Evolutionary conservation across 2,888 invertebrate genomes (phyloP).

Genomic region (Chloroclystis v-ata): DNA sequence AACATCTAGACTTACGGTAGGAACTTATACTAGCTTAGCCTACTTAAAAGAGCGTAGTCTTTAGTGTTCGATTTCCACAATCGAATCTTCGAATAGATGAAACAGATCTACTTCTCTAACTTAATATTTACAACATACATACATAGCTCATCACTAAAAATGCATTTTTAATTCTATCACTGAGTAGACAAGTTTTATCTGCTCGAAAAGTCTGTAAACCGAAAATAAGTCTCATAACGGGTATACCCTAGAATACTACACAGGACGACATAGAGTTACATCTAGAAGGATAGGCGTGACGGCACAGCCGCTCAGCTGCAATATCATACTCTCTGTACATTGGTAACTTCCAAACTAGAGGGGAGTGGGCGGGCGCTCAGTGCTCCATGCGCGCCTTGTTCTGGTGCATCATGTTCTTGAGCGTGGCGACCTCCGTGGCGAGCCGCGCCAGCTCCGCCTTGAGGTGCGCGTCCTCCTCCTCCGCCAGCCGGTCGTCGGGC

Average conservation of each 20-base stretch:
- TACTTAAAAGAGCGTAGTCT: constrained; percentile 72
- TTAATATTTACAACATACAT: constrained; percentile 62
- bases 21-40: constrained; percentile 64
- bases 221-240: constrained; percentile 61
- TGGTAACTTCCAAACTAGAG: constrained; percentile 67
- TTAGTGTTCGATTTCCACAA: constrained; percentile 72
- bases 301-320: constrained; percentile 73
- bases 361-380: constrained; percentile 51
- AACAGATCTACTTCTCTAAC: constrained; percentile 73
- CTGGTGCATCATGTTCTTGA: constrained; percentile 88
- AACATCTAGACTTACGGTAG: constrained; percentile 69
- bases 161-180: constrained; percentile 74
- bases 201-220: constrained; percentile 74
- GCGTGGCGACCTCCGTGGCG: constrained; percentile 93
- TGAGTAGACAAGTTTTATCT: constrained; percentile 76
- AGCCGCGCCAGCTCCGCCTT: constrained; percentile 92
- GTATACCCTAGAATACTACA: constrained; percentile 50
- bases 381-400: constrained; percentile 74
- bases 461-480: constrained; percentile 85
- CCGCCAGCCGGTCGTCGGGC: constrained; percentile 59
- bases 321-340: constrained; percentile 69
- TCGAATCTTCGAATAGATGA: constrained; percentile 77
- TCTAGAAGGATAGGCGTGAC: constrained; percentile 72
- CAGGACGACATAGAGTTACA: constrained; percentile 52
- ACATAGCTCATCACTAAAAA: constrained; percentile 75